A percentile compares a stretch with the other conserved stretches of the same genome.
These are phyloP conservation scores for Azemiops feae DNA, from an alignment of 2,113 vertebrate genomes.

Conservation along the genomic window DNA sequence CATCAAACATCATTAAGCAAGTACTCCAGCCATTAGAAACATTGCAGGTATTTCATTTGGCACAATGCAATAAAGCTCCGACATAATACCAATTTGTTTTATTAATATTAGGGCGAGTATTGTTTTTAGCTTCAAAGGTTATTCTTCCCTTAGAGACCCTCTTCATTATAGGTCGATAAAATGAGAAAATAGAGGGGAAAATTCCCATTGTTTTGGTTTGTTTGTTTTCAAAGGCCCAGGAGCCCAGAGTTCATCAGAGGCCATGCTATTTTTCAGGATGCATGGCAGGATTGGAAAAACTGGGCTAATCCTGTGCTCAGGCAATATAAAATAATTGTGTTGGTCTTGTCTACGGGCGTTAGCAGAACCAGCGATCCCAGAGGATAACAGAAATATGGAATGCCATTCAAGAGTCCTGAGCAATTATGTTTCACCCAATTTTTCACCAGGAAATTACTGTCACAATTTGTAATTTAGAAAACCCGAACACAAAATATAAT, in stretches of 20 bases:
- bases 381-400: background rate
- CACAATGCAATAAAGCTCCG: background rate
- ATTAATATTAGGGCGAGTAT: background rate
- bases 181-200: background rate
- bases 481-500: background rate
- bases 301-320: background rate
- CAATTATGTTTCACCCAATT: constrained; percentile 27
- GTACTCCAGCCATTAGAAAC: background rate
- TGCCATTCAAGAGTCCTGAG: background rate
- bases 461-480: constrained; percentile 22
- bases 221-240: background rate
- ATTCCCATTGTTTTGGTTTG: background rate
- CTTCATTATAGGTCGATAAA: background rate
- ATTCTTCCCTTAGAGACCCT: background rate
- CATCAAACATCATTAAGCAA: background rate
- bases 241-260: background rate
- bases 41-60: background rate
- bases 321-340: background rate
- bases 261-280: background rate
- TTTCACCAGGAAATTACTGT: constrained; percentile 23
- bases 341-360: background rate
- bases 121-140: background rate
- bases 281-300: background rate
- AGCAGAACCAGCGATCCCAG: background rate
- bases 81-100: background rate